A percentile compares a stretch with the other conserved stretches of the same genome.
Conservation (phyloP, 1,140 invertebrate species). For the Ditylenchus dipsaci region DNA sequence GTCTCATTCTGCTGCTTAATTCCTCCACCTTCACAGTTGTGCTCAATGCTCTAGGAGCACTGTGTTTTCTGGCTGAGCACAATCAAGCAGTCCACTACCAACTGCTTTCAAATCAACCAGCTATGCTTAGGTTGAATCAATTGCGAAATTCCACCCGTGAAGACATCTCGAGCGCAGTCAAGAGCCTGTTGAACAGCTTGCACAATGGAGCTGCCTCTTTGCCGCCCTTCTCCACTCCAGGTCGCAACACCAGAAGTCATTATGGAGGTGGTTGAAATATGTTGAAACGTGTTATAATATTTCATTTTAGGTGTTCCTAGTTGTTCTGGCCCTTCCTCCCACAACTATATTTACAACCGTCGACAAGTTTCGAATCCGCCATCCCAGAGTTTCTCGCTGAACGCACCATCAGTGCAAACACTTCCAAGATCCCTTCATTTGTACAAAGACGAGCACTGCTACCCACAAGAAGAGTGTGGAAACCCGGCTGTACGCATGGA, state of each 20-base stretch:
- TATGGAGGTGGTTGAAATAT: no score
- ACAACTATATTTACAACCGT: background rate
- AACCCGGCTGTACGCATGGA: no score
- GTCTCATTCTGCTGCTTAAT: constrained; percentile 29
- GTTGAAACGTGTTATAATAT: background rate
- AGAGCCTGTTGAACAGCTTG: constrained; percentile 27
- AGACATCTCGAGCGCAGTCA: constrained; percentile 32
- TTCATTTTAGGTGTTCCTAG: background rate
- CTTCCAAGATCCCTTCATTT: background rate
- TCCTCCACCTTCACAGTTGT: constrained; percentile 37
- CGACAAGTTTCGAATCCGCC: background rate
- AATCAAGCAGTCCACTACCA: constrained; percentile 22
- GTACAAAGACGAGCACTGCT: no score
- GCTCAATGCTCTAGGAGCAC: constrained; percentile 32
- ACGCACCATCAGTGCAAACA: background rate
- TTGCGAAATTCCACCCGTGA: constrained; percentile 36
- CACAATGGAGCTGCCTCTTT: constrained; percentile 13
- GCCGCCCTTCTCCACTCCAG: constrained; percentile 8
- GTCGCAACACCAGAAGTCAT: constrained; percentile 1
- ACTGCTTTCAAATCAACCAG: constrained; percentile 21
- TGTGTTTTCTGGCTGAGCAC: constrained; percentile 15
- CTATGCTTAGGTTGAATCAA: constrained; percentile 16
- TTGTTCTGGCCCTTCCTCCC: background rate
- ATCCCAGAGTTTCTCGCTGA: background rate
- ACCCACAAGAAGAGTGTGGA: no score